Base-by-base conservation (phyloP, 2,797 vertebrate species). In the Bothrops alternatus region DNA sequence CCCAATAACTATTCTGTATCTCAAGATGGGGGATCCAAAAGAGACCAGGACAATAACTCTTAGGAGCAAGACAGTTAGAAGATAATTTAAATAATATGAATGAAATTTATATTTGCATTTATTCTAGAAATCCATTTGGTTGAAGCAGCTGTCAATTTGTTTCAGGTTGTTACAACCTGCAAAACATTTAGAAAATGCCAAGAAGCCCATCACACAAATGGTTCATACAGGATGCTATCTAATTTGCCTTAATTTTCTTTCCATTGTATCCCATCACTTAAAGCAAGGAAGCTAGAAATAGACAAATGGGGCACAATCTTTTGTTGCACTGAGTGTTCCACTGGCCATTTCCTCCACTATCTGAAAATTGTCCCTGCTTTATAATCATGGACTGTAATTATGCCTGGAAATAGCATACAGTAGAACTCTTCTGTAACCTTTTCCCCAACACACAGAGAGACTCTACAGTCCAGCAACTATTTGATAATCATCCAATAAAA, bases 11-110 rank as follows among this genome's bases (percentile, higher is more conserved):
- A 58, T 57, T 16, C 16, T 57, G 56, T 57, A 14, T 57, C 56
- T 57, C 56, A 57, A 57, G 56, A 16, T 18, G 95, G 32, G 11
- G 88, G 91, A 96, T 96, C 93, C 95, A 96, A 93, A 93, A 94
- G 88, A 96, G 94, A 96, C 93, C 95, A 95, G 90, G 92, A 47
- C 20, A 85, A 23, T 85, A 47, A 11, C 12, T 20, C 18, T 11
- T 8, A 85, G 42, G 42, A 85, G 42, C 1, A 25, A 11, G 42
- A 85, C 7, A 85, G 47, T 58, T 57, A 78, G 69, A 78, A 88
- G 87, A 32, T 37, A 58, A 25, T 88, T 57, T 37, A 7, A 78
- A 23, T 18, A 78, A 37, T 37, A 37, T 42, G 32, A 78, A 42
- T 78, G 16, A 78, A 78, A 78, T 37, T 78, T 42, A 42, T 3